phyloP scores from a whole-genome alignment of 1,140 invertebrate genomes.

The Musca vetustissima region DNA sequence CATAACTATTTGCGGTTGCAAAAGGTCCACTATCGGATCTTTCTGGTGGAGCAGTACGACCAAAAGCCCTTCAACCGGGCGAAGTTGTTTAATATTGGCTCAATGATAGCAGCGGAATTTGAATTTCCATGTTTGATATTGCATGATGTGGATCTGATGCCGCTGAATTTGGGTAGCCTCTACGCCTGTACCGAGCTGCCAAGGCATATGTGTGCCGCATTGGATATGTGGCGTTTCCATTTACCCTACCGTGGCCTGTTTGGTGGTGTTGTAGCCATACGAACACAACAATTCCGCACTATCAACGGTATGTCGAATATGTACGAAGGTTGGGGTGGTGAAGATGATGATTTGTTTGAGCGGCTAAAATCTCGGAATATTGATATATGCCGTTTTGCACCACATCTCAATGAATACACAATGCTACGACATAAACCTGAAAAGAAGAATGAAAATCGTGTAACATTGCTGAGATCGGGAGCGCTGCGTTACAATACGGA shows the following conservation, averaged over 20 bases:
- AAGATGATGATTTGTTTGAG: slow-evolving; percentile 87
- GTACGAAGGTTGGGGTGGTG: slow-evolving; percentile 86
- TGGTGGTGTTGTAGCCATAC: slow-evolving; percentile 76
- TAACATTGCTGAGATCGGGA: slow-evolving; percentile 53
- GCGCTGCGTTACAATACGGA: slow-evolving; percentile 63
- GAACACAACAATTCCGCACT: slow-evolving; percentile 68
- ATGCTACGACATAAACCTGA: slow-evolving; percentile 76
- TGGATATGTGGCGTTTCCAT: slow-evolving; percentile 85
- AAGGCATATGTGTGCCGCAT: slow-evolving; percentile 88
- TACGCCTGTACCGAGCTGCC: slow-evolving; percentile 88
- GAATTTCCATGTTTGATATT: slow-evolving; percentile 88
- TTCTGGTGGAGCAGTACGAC: slow-evolving; percentile 85
- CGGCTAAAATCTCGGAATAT: slow-evolving; percentile 60
- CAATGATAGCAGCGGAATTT: slow-evolving; percentile 70
- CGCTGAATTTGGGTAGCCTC: slow-evolving; percentile 84
- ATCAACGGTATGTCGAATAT: slow-evolving; percentile 87
- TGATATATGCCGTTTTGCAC: slow-evolving; percentile 70
- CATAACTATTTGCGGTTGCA: slow-evolving; percentile 88
- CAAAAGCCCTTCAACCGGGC: slow-evolving; percentile 86
- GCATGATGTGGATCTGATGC: slow-evolving; percentile 94
- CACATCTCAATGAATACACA: slow-evolving; percentile 72
- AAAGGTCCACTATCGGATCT: slow-evolving; percentile 78
- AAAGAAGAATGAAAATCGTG: slow-evolving; percentile 41
- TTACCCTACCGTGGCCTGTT: slow-evolving; percentile 74
- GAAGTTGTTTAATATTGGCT: slow-evolving; percentile 92